Percentiles rank a stretch among this genome's conserved stretches.
phyloP scores from a whole-genome alignment of 2,113 vertebrate genomes.

The Passer montanus region DNA sequence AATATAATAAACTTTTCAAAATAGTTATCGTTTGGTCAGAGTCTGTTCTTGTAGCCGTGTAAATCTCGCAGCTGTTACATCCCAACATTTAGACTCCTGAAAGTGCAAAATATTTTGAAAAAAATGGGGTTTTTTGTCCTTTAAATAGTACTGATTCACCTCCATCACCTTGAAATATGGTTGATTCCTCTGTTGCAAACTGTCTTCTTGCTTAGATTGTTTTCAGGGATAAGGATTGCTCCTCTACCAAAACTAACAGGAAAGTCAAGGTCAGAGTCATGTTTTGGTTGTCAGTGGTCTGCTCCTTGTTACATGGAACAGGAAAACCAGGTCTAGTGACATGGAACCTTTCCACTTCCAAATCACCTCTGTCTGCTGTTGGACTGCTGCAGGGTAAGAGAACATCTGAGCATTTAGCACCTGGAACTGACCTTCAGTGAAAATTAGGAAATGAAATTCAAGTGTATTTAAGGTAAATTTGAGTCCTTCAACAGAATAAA shows the following conservation, averaged over 20 bases:
- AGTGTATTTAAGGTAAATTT: background rate
- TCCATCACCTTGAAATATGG: background rate
- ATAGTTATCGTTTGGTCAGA: background rate
- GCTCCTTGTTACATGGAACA: background rate
- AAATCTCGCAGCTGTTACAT: background rate
- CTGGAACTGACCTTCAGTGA: background rate
- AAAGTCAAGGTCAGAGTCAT: background rate
- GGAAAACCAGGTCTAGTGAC: background rate
- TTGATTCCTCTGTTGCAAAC: background rate
- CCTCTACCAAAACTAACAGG: background rate
- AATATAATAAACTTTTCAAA: background rate
- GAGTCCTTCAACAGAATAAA: background rate
- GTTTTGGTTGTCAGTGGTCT: background rate
- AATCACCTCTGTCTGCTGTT: fast-evolving
- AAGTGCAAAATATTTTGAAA: background rate
- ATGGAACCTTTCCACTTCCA: background rate
- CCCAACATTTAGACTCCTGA: background rate
- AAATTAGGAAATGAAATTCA: background rate
- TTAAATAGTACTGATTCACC: background rate
- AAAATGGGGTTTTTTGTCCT: fast-evolving
- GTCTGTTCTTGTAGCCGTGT: fast-evolving
- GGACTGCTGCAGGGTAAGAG: background rate
- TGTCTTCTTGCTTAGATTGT: background rate
- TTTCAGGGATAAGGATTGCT: background rate
- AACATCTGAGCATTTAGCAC: background rate